Evolutionary conservation across 2,888 invertebrate genomes (phyloP).

Genomic region (Syrista parreyssii): DNA sequence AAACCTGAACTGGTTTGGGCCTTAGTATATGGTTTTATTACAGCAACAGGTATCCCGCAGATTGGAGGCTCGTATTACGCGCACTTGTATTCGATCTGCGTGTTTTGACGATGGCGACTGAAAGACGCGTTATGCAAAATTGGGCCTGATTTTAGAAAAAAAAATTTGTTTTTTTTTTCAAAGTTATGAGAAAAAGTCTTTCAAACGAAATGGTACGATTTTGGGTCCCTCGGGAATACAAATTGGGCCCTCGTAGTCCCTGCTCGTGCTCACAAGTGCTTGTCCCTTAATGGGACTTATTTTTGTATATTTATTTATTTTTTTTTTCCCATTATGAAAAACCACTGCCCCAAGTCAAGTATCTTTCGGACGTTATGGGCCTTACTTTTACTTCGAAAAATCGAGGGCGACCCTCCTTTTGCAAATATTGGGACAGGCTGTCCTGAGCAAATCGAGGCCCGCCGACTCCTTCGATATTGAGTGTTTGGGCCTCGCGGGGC

Average conservation of each 20-base stretch:
- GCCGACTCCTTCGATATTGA: not conserved
- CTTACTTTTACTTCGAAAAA: conserved; percentile 26
- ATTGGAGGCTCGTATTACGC: conserved; percentile 31
- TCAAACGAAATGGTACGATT: not conserved
- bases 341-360: conserved; percentile 38
- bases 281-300: not conserved
- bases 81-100: not conserved
- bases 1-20: conserved; percentile 15
- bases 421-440: conserved; percentile 49
- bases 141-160: not conserved
- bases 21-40: conserved; percentile 28
- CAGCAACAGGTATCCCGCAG: conserved; percentile 23
- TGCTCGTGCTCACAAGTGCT: not conserved
- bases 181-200: too few relatives aligned
- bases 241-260: not conserved
- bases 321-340: not conserved
- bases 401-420: conserved; percentile 29
- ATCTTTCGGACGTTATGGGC: conserved; percentile 25
- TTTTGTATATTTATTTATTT: not conserved
- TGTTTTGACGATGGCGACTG: not conserved
- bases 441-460: not conserved
- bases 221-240: not conserved
- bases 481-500: not conserved
- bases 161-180: too few relatives aligned
- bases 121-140: not conserved